phyloP scores from a whole-genome alignment of 2,113 vertebrate genomes.

The Podilymbus podiceps region DNA sequence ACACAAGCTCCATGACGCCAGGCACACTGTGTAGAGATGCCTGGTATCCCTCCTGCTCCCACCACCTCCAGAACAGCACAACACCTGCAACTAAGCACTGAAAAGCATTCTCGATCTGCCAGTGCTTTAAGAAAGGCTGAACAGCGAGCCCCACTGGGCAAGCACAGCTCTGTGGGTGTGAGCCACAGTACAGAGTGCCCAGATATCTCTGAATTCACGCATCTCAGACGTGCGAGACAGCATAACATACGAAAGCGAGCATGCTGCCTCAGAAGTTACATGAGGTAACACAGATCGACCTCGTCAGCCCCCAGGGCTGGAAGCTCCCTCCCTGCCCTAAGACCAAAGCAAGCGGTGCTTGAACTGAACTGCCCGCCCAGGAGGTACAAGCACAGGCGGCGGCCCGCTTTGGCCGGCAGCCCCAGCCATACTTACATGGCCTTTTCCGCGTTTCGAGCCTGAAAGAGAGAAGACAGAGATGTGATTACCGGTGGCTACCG shows the following conservation, averaged over 20 bases:
- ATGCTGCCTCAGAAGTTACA: neutral
- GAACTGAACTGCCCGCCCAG: too few species aligned
- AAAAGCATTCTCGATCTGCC: neutral
- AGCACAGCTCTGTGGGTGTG: neutral
- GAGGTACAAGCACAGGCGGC: too few species aligned
- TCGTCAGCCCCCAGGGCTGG: fast-evolving
- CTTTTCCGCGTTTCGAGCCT: slow-evolving; percentile 95
- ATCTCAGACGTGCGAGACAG: fast-evolving
- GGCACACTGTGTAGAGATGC: fast-evolving
- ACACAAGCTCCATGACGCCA: fast-evolving
- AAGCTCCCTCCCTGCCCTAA: too few species aligned
- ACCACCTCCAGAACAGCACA: fast-evolving
- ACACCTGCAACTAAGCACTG: fast-evolving
- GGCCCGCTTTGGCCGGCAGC: neutral
- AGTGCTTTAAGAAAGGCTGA: neutral
- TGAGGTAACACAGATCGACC: fast-evolving
- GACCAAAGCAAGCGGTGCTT: neutral
- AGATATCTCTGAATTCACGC: fast-evolving
- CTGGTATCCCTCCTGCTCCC: fast-evolving
- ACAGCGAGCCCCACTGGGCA: fast-evolving
- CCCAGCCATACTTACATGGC: slow-evolving; percentile 85
- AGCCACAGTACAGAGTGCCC: neutral
- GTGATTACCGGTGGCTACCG: too few species aligned
- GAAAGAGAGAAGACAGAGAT: neutral
- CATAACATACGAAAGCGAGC: fast-evolving